Evolutionary conservation across 2,797 vertebrate genomes (phyloP).

Genomic region (Bradypus variegatus): DNA sequence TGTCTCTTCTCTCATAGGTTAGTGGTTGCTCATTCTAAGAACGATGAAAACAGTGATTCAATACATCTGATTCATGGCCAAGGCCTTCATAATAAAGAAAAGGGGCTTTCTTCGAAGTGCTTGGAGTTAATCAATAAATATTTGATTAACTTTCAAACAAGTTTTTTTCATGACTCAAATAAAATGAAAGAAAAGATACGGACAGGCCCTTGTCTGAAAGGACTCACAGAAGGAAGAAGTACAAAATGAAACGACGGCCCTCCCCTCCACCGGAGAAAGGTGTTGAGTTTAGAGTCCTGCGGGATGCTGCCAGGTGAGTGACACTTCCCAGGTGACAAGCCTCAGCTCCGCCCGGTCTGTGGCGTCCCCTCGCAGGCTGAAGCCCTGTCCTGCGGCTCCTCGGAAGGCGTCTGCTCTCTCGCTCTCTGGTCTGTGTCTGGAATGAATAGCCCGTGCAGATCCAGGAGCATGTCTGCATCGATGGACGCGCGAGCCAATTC

Average conservation of each 20-base stretch:
- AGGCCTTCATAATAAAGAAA: neutral
- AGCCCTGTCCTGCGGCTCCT: neutral
- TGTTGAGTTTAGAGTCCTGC: neutral
- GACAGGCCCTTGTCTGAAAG: neutral
- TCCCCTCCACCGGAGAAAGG: neutral
- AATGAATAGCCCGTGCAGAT: conserved; percentile 91
- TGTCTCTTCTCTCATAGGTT: neutral
- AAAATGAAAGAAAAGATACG: neutral
- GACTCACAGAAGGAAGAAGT: neutral
- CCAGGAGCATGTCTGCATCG: conserved; percentile 77
- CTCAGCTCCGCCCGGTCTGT: neutral
- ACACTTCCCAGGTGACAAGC: neutral
- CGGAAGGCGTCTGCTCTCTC: neutral
- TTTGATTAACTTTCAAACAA: neutral
- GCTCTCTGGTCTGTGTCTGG: conserved; percentile 51
- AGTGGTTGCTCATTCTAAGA: neutral
- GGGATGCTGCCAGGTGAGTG: neutral
- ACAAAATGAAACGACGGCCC: neutral
- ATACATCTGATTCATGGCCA: neutral
- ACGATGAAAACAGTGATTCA: neutral
- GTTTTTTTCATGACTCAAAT: neutral
- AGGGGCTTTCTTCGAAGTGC: neutral
- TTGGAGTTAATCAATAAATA: neutral
- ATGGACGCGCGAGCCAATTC: conserved; percentile 86
- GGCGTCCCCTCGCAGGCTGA: fast-evolving